Base-by-base conservation (phyloP, 2,888 invertebrate genomes). In the Ophion ellenae region DNA sequence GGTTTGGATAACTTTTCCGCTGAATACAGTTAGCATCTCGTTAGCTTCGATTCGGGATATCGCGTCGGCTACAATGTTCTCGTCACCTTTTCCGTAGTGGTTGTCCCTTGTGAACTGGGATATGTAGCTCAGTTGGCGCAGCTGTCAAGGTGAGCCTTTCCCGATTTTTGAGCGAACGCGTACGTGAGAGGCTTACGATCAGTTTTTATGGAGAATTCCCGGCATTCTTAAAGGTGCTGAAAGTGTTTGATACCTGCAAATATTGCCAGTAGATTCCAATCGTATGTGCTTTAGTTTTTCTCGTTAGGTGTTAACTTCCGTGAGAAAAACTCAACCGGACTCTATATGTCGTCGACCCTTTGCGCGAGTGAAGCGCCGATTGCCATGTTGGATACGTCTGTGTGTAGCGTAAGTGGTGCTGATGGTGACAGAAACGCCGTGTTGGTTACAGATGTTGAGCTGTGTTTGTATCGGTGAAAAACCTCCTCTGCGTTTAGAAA, bases 51-150 rank as follows among this genome's bases (percentile, higher is more conserved):
- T 76, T 2, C 81, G 71, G 5, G 78, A 86, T 0, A 86, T 57
- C 1, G 83, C 83, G 32, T 86, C 81, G 24, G 86, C 83, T 0
- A 81, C 81, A n/a, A 81, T 53, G 57, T 86, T 86, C 47, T 83
- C 69, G 28, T 77, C 77, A 17, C 81, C 83, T 5, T 69, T 78
- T 14, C 81, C 59, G 73, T 83, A 61, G 5, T 36, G 6, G 61
- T 81, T 83, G 6, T 77, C 53, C 0, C 83, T 86, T 1, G 83
- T 61, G 17, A 81, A 83, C 66, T 86, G 78, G 0, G 77, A 73
- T n/a, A 86, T 83, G 14, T n/a, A 83, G 14, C 71, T 66, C 1
- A 86, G 77, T 6, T 86, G 81, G 14, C 69, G 45, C 4, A 81
- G 32, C 64, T 83, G 81, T 61, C 83, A 47, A 4, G 80, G 80